phyloP scores from a whole-genome alignment of 2,797 vertebrate species.

The Toxotes lorentzi region DNA sequence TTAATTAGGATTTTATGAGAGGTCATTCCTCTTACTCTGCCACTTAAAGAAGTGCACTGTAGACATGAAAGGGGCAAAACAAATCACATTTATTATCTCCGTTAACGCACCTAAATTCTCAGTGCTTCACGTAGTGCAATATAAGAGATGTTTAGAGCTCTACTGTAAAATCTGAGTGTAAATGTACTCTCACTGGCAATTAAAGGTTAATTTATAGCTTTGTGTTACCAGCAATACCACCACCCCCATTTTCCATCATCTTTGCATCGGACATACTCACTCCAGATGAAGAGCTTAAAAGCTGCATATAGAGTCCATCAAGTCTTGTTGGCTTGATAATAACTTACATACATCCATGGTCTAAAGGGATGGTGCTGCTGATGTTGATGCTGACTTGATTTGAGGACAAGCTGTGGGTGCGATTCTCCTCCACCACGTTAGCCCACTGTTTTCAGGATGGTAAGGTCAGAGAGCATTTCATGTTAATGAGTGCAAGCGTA shows the following conservation, averaged over 20 bases:
- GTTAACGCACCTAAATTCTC: conserved; percentile 66
- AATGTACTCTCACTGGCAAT: conserved; percentile 60
- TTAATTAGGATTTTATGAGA: conserved; percentile 83
- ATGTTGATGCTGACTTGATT: conserved; percentile 30
- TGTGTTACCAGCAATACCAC: conserved; percentile 41
- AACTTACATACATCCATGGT: conserved; percentile 17
- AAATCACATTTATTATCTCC: conserved; percentile 83
- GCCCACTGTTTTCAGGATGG: conserved; percentile 37
- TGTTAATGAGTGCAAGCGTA: conserved; percentile 13
- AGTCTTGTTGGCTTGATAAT: conserved; percentile 50
- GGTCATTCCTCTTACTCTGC: conserved; percentile 78
- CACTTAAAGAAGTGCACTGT: conserved; percentile 71
- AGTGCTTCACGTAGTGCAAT: conserved; percentile 34
- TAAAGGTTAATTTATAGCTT: conserved; percentile 65
- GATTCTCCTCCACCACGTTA: conserved; percentile 29
- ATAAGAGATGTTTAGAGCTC: conserved; percentile 63
- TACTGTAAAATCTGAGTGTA: conserved; percentile 59
- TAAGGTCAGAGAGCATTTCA: conserved; percentile 21
- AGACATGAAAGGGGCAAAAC: conserved; percentile 75
- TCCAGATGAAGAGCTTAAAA: conserved; percentile 26
- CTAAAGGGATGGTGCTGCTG: background rate
- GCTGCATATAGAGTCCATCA: conserved; percentile 48
- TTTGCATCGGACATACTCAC: conserved; percentile 23
- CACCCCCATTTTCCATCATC: conserved; percentile 22
- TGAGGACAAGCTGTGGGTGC: conserved; percentile 12